Base-by-base conservation (phyloP, 2,797 vertebrate species). In the Acanthornis magna region DNA sequence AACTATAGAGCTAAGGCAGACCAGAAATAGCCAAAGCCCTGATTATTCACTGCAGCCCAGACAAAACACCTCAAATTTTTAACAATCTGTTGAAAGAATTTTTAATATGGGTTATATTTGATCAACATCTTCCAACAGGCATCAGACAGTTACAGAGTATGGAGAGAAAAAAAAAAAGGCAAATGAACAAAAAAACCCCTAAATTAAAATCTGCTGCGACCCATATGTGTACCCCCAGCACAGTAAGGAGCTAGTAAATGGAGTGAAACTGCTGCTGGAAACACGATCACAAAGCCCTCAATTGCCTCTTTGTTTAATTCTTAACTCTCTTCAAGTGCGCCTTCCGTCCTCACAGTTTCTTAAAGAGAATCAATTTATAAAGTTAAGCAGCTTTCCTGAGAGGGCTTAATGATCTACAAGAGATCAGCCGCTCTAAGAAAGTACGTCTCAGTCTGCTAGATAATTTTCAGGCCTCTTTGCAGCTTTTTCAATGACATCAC, bases 381-480 rank as follows among this genome's bases (percentile, higher is more conserved):
- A 57, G 81, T 88, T 95, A 95, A 96, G 89, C 79, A 86, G 96
- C 81, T 72, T 94, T 96, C 91, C 78, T 89, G 75, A 67, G 85
- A 95, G 48, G 68, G 57, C 73, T 96, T 96, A 96, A 97, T 96
- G 66, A 48, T 93, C 92, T 88, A 25, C 2, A 36, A 94, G 95
- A 96, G 88, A 91, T 94, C 88, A 96, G 91, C 29, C 25, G 72
- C 58, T 94, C 89, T 89, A 82, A 93, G 74, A 79, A 92, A 91
- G 85, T 58, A 78, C 6, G 3, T 80, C 72, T 85, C 81, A 96
- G 95, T 92, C 81, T 88, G 76, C 58, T 45, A 94, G 96, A 94
- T 97, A 96, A 94, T 95, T 97, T 98, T 97, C 95, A 95, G 71
- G 43, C 62, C 16, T 90, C 76, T 88, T 96, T 94, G 93, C 94